Percentiles rank a stretch among this genome's conserved stretches.
phyloP scores from a whole-genome alignment of 2,888 invertebrate genomes.

The Aspidapion aeneum region DNA sequence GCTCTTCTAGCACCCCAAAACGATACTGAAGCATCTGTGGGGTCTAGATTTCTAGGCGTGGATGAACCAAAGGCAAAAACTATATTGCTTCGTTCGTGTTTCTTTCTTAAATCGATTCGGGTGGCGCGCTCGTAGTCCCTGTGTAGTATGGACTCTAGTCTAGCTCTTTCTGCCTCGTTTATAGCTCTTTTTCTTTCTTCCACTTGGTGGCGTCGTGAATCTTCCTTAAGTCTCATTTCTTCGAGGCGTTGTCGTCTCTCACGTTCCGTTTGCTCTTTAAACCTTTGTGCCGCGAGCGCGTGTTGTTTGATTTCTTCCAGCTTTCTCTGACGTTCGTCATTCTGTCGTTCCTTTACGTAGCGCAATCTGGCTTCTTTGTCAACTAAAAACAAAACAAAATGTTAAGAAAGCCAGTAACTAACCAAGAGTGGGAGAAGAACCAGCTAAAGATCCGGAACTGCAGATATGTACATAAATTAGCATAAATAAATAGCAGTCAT shows the following conservation, averaged over 20 bases:
- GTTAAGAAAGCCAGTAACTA: too few relatives aligned
- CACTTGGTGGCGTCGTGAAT: slow-evolving; percentile 66
- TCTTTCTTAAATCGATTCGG: slow-evolving; percentile 70
- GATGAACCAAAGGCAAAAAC: slow-evolving; percentile 92
- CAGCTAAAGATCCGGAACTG: too few relatives aligned
- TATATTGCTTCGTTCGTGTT: slow-evolving; percentile 69
- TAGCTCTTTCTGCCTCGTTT: slow-evolving; percentile 82
- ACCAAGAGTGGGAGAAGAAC: too few relatives aligned
- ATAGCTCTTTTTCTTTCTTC: slow-evolving; percentile 88
- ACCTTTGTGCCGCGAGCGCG: slow-evolving; percentile 84
- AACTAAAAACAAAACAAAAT: slow-evolving; percentile 39
- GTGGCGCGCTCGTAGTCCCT: slow-evolving; percentile 61
- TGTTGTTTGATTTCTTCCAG: slow-evolving; percentile 87
- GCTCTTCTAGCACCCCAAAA: slow-evolving; percentile 88
- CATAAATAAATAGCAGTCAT: too few relatives aligned
- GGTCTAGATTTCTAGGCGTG: slow-evolving; percentile 82
- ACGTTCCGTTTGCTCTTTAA: slow-evolving; percentile 84
- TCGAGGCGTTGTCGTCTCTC: slow-evolving; percentile 79
- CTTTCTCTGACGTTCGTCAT: slow-evolving; percentile 84
- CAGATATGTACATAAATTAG: too few relatives aligned
- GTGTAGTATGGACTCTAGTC: slow-evolving; percentile 80
- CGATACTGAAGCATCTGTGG: slow-evolving; percentile 72
- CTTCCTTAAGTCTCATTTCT: slow-evolving; percentile 75
- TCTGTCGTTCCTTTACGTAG: slow-evolving; percentile 80
- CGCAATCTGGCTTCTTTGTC: slow-evolving; percentile 66